A percentile compares a stretch with the other conserved stretches of the same genome.
phyloP scores from a whole-genome alignment of 1,140 invertebrate genomes.

The Batillaria attramentaria region DNA sequence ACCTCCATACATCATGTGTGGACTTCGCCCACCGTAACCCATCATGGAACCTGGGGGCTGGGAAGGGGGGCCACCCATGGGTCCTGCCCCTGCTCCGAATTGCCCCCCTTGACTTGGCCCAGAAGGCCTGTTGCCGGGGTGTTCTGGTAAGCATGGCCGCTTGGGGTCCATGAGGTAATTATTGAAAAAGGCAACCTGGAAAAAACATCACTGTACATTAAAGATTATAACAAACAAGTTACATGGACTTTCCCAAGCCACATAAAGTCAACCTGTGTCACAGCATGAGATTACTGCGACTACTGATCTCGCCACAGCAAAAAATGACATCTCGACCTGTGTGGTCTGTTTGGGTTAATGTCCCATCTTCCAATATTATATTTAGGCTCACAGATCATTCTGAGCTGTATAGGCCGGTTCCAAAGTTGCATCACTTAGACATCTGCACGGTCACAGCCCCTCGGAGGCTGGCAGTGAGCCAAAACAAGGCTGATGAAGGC shows the following conservation, averaged over 20 bases:
- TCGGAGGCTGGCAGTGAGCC: too few species aligned
- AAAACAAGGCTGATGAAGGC: not conserved
- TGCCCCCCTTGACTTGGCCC: slow-evolving; percentile 31
- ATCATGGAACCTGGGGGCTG: slow-evolving; percentile 44
- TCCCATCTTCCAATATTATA: not conserved
- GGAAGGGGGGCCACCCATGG: not conserved
- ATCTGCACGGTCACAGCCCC: too few species aligned
- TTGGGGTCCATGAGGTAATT: slow-evolving; percentile 97
- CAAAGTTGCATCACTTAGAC: not conserved
- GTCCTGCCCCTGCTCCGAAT: not conserved
- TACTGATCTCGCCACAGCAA: not conserved
- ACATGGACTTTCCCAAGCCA: not conserved
- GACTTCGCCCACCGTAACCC: slow-evolving; percentile 39
- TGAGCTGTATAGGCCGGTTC: not conserved
- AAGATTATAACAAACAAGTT: not conserved
- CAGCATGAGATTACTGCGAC: too few species aligned
- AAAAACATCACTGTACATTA: slow-evolving; percentile 20
- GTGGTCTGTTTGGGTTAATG: not conserved
- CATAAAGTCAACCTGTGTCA: too few species aligned
- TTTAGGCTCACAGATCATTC: too few species aligned
- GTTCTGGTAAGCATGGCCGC: slow-evolving; percentile 92
- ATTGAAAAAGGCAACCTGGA: slow-evolving; percentile 89
- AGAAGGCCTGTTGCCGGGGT: slow-evolving; percentile 77
- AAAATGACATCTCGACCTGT: not conserved
- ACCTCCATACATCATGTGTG: slow-evolving; percentile 54